Conservation (phyloP, 2,888 invertebrate species). For the Unio pictorum region DNA sequence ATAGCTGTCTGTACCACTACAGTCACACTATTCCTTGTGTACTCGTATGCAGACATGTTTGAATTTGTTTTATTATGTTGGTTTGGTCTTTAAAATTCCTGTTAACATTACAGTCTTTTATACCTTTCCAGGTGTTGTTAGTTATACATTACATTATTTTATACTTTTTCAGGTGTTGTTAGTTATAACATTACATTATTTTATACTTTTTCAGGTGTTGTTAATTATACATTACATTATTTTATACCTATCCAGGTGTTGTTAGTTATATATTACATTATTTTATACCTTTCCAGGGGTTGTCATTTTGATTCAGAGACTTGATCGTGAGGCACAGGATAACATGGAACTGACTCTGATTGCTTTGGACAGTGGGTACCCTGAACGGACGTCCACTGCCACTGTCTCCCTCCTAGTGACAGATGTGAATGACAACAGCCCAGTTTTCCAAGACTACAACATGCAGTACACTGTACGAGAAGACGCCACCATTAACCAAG, state of each 20-base stretch:
- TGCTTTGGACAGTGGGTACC: constrained; percentile 56
- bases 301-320: constrained; percentile 73
- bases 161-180: constrained; percentile 43
- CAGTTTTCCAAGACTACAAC: constrained; percentile 75
- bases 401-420: constrained; percentile 81
- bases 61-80: no score
- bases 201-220: no score
- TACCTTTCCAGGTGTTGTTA: constrained; percentile 43
- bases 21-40: no score
- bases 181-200: no score
- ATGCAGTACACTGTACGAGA: constrained; percentile 42
- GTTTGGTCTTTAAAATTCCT: no score
- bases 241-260: no score
- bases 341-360: constrained; percentile 49
- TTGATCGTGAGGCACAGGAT: constrained; percentile 73
- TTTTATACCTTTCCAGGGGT: constrained; percentile 37
- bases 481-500: constrained; percentile 53
- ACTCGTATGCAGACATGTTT: no score
- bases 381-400: constrained; percentile 71
- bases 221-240: no score
- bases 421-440: constrained; percentile 86
- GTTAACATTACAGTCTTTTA: no score
- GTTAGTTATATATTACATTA: no score
- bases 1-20: no score
- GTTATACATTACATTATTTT: no score